phyloP scores from a whole-genome alignment of 2,797 vertebrate species.

The Trematomus bernacchii region DNA sequence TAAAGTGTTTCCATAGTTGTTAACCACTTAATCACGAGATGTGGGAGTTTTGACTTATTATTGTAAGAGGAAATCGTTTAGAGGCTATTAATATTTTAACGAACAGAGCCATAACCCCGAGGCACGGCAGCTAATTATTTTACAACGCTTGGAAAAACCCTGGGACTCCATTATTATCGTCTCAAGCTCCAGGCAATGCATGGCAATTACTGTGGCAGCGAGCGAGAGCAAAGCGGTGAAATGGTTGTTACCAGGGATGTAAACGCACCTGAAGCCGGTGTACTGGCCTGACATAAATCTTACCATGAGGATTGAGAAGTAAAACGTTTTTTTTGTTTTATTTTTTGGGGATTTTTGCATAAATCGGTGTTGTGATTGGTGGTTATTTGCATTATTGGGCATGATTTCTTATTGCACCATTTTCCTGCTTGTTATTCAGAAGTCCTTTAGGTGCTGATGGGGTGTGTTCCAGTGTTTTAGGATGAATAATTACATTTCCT shows the following conservation, averaged over 20 bases:
- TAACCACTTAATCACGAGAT: constrained; percentile 84
- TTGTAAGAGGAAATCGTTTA: constrained; percentile 85
- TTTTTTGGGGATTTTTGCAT: neutral
- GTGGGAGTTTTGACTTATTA: constrained; percentile 83
- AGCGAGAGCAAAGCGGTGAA: constrained; percentile 54
- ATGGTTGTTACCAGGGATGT: constrained; percentile 58
- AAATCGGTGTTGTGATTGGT: constrained; percentile 7
- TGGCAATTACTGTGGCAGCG: constrained; percentile 78
- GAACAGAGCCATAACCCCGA: constrained; percentile 82
- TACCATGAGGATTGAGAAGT: neutral
- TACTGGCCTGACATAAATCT: constrained; percentile 43
- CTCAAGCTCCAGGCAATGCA: constrained; percentile 74
- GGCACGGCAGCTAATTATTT: constrained; percentile 87
- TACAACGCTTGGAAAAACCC: constrained; percentile 87
- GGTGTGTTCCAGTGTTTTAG: constrained; percentile 7
- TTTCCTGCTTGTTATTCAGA: constrained; percentile 18
- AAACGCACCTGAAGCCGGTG: constrained; percentile 70
- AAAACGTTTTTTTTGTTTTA: neutral
- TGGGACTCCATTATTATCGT: constrained; percentile 82
- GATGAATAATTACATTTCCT: constrained; percentile 12
- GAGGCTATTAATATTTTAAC: constrained; percentile 87
- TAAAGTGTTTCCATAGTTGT: constrained; percentile 80
- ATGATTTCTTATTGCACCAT: neutral
- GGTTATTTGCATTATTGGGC: constrained; percentile 8
- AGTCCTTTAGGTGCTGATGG: neutral